These are phyloP conservation scores for Imbricaverruca yamaguchii DNA, from an alignment of 2,888 invertebrate genomes.

Conservation along the genomic window DNA sequence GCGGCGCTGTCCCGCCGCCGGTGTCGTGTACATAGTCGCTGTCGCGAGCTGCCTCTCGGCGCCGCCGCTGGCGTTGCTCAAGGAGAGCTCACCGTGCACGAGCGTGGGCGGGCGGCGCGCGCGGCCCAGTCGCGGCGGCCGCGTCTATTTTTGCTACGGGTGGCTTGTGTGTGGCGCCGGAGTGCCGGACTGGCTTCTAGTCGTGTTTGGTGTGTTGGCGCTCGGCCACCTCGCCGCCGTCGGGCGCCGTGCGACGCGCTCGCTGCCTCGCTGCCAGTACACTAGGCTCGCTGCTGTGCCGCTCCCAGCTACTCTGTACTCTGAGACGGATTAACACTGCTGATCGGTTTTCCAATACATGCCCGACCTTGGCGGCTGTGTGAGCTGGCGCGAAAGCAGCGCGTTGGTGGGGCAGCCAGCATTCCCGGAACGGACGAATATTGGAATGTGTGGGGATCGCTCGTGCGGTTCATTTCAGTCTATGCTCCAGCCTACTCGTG, in stretches of 20 bases:
- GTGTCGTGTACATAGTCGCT: background rate
- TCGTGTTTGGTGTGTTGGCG: conserved; percentile 5
- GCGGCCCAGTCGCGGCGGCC: background rate
- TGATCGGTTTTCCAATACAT: conserved; percentile 5
- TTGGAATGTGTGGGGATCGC: too few species aligned
- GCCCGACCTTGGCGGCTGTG: background rate
- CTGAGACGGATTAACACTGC: background rate
- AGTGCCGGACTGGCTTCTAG: background rate
- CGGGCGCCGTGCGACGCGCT: background rate
- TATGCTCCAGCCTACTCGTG: too few species aligned
- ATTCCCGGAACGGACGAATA: too few species aligned
- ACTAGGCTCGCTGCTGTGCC: background rate
- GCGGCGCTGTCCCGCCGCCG: too few species aligned
- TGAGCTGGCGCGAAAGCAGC: background rate
- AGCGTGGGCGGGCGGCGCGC: background rate
- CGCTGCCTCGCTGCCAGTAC: background rate
- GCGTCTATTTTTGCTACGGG: background rate
- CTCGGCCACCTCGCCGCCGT: background rate
- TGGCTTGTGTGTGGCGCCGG: background rate
- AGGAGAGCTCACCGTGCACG: too few species aligned
- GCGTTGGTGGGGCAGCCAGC: too few species aligned
- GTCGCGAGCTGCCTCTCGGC: background rate
- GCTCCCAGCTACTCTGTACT: background rate
- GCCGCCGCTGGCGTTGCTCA: background rate
- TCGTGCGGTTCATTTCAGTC: too few species aligned